These are phyloP conservation scores for Phrynosoma platyrhinos DNA, from an alignment of 2,113 vertebrate genomes.

Conservation along the genomic window DNA sequence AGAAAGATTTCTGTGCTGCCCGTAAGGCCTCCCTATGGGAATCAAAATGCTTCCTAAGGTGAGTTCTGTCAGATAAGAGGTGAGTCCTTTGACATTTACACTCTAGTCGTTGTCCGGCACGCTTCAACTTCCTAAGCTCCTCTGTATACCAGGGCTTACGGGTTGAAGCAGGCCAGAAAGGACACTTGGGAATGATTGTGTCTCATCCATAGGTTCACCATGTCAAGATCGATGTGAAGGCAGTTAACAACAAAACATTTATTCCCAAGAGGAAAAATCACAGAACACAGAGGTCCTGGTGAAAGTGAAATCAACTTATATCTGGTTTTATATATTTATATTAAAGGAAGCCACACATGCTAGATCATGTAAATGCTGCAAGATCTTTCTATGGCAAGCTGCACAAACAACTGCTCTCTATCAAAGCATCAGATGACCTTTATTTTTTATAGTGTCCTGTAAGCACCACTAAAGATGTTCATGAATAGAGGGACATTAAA, in stretches of 20 bases:
- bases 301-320: not conserved
- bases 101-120: no score
- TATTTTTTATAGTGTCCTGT: not conserved
- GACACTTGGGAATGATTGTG: no score
- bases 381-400: not conserved
- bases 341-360: not conserved
- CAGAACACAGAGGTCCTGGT: not conserved
- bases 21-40: no score
- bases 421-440: constrained; percentile 11
- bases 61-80: no score
- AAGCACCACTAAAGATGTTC: constrained; percentile 6
- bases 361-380: constrained; percentile 13
- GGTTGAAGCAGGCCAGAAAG: no score
- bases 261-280: not conserved
- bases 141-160: no score
- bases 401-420: not conserved
- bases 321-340: not conserved
- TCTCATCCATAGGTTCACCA: no score
- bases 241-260: not conserved
- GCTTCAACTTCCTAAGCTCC: no score
- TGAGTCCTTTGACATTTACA: no score
- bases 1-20: no score
- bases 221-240: no score
- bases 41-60: no score
- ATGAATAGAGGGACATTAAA: not conserved